phyloP scores from a whole-genome alignment of 2,888 invertebrate species.

The Rhyacophila evoluta region DNA sequence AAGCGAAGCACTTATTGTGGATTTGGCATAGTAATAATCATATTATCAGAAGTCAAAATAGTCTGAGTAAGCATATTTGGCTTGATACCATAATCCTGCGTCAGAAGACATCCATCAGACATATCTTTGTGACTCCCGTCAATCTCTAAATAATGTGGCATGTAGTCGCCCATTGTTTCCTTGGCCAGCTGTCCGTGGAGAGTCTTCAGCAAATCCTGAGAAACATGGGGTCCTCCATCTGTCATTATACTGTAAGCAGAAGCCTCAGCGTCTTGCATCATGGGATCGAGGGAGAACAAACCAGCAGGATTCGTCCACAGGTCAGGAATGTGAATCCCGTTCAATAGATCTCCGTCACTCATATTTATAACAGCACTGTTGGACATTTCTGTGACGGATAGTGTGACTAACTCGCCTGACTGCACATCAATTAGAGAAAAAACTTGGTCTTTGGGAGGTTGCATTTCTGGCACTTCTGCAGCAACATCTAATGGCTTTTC shows the following conservation, averaged over 20 bases:
- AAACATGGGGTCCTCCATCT: conserved; percentile 32
- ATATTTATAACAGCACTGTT: conserved; percentile 52
- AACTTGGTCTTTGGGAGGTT: conserved; percentile 33
- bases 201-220: conserved; percentile 36
- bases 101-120: background rate
- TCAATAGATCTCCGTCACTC: conserved; percentile 47
- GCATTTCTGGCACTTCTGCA: conserved; percentile 22
- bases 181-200: conserved; percentile 31
- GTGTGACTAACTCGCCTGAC: conserved; percentile 53
- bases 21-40: background rate
- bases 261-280: conserved; percentile 31
- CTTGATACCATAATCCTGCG: background rate
- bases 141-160: conserved; percentile 25
- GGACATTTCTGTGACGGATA: conserved; percentile 51
- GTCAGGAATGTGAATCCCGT: conserved; percentile 47
- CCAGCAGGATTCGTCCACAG: conserved; percentile 42
- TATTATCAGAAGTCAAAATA: background rate
- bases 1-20: background rate
- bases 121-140: background rate
- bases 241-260: conserved; percentile 33
- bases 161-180: conserved; percentile 28
- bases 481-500: conserved; percentile 20
- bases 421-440: conserved; percentile 53
- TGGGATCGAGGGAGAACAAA: conserved; percentile 47
- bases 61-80: background rate